phyloP scores from a whole-genome alignment of 2,888 invertebrate species.

The Chrysolina haemoptera region DNA sequence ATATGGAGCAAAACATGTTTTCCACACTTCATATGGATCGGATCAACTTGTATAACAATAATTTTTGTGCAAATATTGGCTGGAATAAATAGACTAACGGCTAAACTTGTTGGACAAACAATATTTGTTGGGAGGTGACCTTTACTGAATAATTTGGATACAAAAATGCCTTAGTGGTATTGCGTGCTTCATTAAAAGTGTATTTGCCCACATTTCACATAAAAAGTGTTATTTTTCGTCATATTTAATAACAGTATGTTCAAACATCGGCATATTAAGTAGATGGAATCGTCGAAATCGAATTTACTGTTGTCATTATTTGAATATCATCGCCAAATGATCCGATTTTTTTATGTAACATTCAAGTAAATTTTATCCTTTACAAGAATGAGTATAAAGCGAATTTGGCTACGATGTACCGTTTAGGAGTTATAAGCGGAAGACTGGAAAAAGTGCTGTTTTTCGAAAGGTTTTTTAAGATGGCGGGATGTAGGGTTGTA shows the following conservation, averaged over 20 bases:
- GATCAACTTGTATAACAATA: background rate
- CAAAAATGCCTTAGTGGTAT: conserved; percentile 1
- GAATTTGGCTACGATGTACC: no score
- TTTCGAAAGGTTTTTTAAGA: no score
- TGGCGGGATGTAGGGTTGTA: no score
- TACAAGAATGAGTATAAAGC: background rate
- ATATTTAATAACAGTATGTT: background rate
- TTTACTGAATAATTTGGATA: conserved; percentile 33
- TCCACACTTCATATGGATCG: no score
- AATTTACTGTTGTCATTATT: background rate
- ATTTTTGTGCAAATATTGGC: conserved; percentile 6
- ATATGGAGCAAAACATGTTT: no score
- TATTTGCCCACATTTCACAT: conserved; percentile 31
- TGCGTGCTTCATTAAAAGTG: background rate
- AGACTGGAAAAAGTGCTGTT: no score
- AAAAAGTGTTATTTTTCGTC: conserved; percentile 7
- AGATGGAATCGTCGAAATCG: background rate
- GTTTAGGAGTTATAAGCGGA: no score
- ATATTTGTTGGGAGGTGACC: conserved; percentile 35
- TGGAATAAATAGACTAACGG: conserved; percentile 28
- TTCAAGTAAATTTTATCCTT: background rate
- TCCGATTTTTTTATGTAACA: background rate
- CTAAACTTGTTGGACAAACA: conserved; percentile 35
- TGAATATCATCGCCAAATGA: background rate
- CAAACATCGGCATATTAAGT: conserved; percentile 10